Evolutionary conservation across 2,888 invertebrate genomes (phyloP), one percentile per base, ranked within the genome.

Genomic region (Phrixothrix hirtus): DNA sequence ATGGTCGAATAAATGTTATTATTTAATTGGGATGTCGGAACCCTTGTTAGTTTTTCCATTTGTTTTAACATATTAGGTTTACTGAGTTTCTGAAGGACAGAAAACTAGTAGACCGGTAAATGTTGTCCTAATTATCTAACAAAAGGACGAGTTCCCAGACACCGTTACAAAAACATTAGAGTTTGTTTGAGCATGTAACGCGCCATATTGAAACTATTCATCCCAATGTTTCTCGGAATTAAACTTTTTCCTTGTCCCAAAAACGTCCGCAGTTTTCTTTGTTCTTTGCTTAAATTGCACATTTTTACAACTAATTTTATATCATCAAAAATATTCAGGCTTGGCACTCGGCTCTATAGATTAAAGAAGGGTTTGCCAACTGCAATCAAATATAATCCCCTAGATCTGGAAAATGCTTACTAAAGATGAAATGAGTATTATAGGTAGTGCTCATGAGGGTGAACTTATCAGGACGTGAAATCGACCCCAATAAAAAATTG

Each of bases 171-270:
- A 53, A 53, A 53, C 46, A 41, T 38, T 26, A n/a, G 36, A 53
- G 52, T 47, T 53, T 53, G 52, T 47, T 47, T 47, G 52, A 53
- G 52, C 52, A 42, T 53, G 36, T 47, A 47, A 46, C 25, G 27
- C 47, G 37, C 39, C 51, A 46, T 51, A 51, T 51, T 41, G 45
- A 45, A 51, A 51, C 41, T 48, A 35, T 35, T 21, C 39, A 10
- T 41, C 21, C 26, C 13, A 21, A 26, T 34, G 31, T 50, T 37
- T 44, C 31, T 13, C 44, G 31, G 16, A 50, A 44, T 44, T 38
- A 31, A 47, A 39, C 32, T 47, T 47, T 47, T 39, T 30, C 30
- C n/a, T 11, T 12, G 10, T 34, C 29, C 7, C n/a, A 2, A 6
- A 29, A 29, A 29, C 29, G n/a, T n/a, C 29, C 29, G 29, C 10